Evolutionary conservation across 2,888 invertebrate genomes (phyloP), one percentile per base, ranked within the genome.

Genomic region (Lepidocyrtoides sp.): DNA sequence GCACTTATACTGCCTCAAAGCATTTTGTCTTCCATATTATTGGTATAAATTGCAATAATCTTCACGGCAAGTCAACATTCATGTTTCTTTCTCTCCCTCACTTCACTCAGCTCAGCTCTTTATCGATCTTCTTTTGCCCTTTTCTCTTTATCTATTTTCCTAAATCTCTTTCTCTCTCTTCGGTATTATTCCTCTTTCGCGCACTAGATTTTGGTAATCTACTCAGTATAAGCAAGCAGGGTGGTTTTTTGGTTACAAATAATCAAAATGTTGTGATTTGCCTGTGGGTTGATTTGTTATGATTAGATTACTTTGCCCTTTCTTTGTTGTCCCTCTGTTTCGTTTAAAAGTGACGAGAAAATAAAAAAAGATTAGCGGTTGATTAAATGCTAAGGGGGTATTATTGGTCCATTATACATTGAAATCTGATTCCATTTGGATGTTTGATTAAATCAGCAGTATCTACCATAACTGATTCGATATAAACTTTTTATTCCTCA

Each of bases 211-310:
- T 57, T 81, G 54, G 79, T 36, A 79, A 54, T 89, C 17, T 63
- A 66, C 26, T 69, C 36, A 41, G 83, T 77, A 77, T 83, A 36
- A 36, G 36, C 36, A 36, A 36, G 36, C 72, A 63, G 83, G 51
- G 79, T 63, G 89, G 79, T 44, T 86, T 81, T 87, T 66, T 36
- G 54, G 63, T 63, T 51, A 77, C 75, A 84, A 63, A 84, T 84
- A 85, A 91, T 86, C 86, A 91, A 91, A 91, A 86, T 86, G 86
- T 91, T 91, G 84, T 89, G 84, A 89, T 89, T 84, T 84, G 75
- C 84, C 83, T 63, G 0, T 60, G 77, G 89, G 77, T 63, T 54
- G 17, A 63, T 83, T 82, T 48, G 48, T 57, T 63, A 63, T 87
- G 41, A 81, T 54, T 36, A n/a, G 32, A 48, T 82, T 69, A 57